A percentile compares a stretch with the other conserved stretches of the same genome.
These are phyloP conservation scores for Xyrauchen texanus DNA, from an alignment of 2,113 vertebrate genomes.

Conservation along the genomic window DNA sequence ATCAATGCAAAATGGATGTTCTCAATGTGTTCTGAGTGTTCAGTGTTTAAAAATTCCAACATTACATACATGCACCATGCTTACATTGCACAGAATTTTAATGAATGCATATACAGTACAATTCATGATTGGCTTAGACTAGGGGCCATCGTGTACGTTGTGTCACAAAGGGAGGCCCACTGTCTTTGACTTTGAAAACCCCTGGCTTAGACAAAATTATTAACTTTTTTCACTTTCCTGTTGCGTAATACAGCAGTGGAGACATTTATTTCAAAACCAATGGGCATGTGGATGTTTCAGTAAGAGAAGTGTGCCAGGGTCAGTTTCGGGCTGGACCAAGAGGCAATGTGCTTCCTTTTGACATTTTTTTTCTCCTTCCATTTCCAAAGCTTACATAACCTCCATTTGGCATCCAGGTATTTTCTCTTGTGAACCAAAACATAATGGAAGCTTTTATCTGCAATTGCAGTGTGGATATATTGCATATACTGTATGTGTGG, in stretches of 20 bases:
- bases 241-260: slow-evolving; percentile 27
- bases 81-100: no score
- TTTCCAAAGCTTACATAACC: slow-evolving; percentile 26
- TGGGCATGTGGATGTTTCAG: neutral
- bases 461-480: no score
- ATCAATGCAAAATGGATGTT: no score
- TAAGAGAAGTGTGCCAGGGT: slow-evolving; percentile 38
- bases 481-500: no score
- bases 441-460: no score
- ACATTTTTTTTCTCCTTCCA: neutral
- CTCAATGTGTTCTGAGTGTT: no score
- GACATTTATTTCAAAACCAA: slow-evolving; percentile 14
- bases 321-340: slow-evolving; percentile 21
- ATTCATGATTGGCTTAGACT: no score
- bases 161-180: no score
- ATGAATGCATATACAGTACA: no score
- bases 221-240: slow-evolving; percentile 17
- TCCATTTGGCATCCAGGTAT: slow-evolving; percentile 25
- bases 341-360: slow-evolving; percentile 37
- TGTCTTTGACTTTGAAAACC: no score
- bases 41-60: neutral
- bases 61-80: no score
- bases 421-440: slow-evolving; percentile 1
- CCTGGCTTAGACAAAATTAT: slow-evolving; percentile 32
- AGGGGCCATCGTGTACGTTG: no score